Base-by-base conservation (phyloP, 2,797 vertebrate genomes). In the Microctenopoma lineatum region DNA sequence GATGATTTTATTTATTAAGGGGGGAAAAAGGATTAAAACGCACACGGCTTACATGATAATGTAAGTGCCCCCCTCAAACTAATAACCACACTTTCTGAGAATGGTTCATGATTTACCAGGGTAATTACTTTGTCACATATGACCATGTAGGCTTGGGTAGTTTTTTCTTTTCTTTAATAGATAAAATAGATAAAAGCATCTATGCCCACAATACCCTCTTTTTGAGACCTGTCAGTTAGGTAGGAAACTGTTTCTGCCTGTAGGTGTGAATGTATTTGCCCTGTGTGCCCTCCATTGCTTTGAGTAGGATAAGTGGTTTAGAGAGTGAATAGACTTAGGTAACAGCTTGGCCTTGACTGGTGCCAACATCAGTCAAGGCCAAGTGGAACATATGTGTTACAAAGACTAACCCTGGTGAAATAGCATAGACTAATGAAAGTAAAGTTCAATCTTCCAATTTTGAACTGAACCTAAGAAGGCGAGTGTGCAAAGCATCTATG, bases 281-380 rank as follows among this genome's bases (percentile, higher is more conserved):
- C 7, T 21, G 18, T 12, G 15, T 46, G 14, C 12, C 47, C 59
- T 52, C 11, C 3, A 7, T 38, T 1, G 18, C 36, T 26, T 38
- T 45, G 38, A 71, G 36, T 60, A 58, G 5, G 18, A 50, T 34
- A 55, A 44, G 36, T 39, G 26, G 25, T 56, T 61, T 61, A 66
- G 16, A 53, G 41, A 29, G n/a, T 29, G 14, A 18, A 26, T 63
- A 34, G 32, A 34, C 5, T 32, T 34, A 34, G 32, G 32, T 34
- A 34, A 34, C 32, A 27, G 53, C 36, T 15, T 6, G 9, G 25
- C 14, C 13, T 38, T 68, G 18, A 41, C 59, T 63, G 47, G 13
- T 57, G 58, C 27, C 64, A 67, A 6, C 7, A 8, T 32, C 32
- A 32, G 32, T 7, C 32, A n/a, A n/a, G n/a, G n/a, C n/a, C n/a